A percentile compares a stretch with the other conserved stretches of the same genome.
Evolutionary conservation across 2,888 invertebrate species (phyloP).

Genomic region (Drosophila mulleri): DNA sequence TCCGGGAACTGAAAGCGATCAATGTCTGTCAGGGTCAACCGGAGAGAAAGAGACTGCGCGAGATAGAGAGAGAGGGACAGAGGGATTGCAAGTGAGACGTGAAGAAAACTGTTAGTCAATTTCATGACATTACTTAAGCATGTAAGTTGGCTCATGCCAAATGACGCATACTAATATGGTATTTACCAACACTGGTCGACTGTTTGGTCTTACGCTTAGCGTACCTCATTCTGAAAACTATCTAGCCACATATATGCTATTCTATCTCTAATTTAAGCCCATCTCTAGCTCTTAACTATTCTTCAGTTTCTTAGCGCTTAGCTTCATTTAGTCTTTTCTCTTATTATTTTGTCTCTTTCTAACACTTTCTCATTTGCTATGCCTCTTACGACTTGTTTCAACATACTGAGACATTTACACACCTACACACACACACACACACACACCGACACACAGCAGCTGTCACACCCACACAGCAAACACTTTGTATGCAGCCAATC

Average conservation of each 20-base stretch:
- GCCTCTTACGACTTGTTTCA: slow-evolving; percentile 59
- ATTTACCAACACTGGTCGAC: slow-evolving; percentile 17
- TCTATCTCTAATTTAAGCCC: slow-evolving; percentile 23
- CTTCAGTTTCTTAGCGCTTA: slow-evolving; percentile 8
- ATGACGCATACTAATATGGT: slow-evolving; percentile 31
- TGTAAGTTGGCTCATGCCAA: slow-evolving; percentile 25
- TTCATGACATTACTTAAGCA: slow-evolving; percentile 11
- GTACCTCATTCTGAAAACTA: slow-evolving; percentile 2
- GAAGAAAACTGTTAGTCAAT: slow-evolving; percentile 7
- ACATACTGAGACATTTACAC: slow-evolving; percentile 21
- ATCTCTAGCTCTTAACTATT: slow-evolving; percentile 16
- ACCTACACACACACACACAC: slow-evolving; percentile 14
- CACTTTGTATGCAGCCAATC: slow-evolving; percentile 52
- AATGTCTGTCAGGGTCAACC: slow-evolving; percentile 29
- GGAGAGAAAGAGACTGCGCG: neutral
- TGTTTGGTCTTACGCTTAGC: slow-evolving; percentile 17
- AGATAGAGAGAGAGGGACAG: slow-evolving; percentile 2
- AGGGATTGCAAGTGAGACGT: slow-evolving; percentile 6
- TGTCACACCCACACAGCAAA: slow-evolving; percentile 15
- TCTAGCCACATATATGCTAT: slow-evolving; percentile 5
- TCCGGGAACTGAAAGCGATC: slow-evolving; percentile 25
- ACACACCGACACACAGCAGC: slow-evolving; percentile 21
- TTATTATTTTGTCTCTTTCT: slow-evolving; percentile 43
- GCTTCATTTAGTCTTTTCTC: slow-evolving; percentile 39
- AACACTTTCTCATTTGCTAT: slow-evolving; percentile 65